These are phyloP conservation scores for Zhuqinia jingwanae DNA, from an alignment of 2,888 invertebrate genomes.

Conservation along the genomic window DNA sequence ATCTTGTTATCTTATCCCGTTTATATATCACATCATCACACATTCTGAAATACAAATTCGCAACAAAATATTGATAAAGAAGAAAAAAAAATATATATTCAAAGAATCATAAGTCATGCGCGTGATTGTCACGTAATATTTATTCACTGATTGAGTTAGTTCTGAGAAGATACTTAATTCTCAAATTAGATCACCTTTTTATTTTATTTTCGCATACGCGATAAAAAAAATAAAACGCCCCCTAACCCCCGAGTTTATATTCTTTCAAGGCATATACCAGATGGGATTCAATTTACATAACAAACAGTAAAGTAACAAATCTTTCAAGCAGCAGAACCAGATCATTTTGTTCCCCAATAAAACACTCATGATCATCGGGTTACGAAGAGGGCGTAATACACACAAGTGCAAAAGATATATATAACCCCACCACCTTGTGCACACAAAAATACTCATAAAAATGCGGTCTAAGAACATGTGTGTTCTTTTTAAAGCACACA, in stretches of 20 bases:
- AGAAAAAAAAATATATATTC: not conserved
- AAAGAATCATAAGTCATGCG: not conserved
- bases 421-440: not conserved
- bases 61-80: not conserved
- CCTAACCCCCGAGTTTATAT: no score
- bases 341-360: no score
- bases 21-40: constrained; percentile 6
- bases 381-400: not conserved
- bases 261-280: not conserved
- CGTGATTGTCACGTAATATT: not conserved
- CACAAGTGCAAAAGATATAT: not conserved
- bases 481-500: constrained; percentile 3
- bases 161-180: no score
- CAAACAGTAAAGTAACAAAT: no score
- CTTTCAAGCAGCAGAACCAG: no score
- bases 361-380: not conserved
- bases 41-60: not conserved
- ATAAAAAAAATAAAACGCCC: no score
- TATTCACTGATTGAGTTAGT: no score
- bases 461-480: constrained; percentile 9
- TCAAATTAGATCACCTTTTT: no score
- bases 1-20: constrained; percentile 4
- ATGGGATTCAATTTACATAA: no score
- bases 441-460: not conserved
- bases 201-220: no score